Evolutionary conservation across 2,797 vertebrate species (phyloP).

Genomic region (Vireo griseus): DNA sequence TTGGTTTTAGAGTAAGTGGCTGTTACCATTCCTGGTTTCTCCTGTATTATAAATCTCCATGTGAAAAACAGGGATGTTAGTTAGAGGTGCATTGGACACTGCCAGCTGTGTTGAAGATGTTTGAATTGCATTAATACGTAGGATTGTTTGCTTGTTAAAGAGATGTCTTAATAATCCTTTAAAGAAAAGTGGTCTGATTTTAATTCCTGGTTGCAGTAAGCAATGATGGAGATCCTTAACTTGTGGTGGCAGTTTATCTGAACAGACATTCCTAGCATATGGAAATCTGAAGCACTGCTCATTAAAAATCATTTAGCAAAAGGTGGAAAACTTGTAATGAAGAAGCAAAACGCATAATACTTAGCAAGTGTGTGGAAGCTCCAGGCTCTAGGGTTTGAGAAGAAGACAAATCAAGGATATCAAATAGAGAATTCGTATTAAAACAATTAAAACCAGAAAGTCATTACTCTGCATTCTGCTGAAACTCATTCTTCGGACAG

Average conservation of each 20-base stretch:
- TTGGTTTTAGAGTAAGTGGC: background rate
- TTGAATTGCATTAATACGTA: background rate
- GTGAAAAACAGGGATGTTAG: background rate
- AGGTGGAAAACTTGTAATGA: slow-evolving; percentile 45
- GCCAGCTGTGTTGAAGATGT: background rate
- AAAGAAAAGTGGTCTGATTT: background rate
- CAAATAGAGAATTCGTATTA: slow-evolving; percentile 2
- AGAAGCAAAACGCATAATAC: background rate
- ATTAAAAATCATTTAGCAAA: slow-evolving; percentile 32
- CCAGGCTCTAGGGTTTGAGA: slow-evolving; percentile 51
- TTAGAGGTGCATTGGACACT: background rate
- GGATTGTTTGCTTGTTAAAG: background rate
- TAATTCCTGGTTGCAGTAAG: slow-evolving; percentile 14
- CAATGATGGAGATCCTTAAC: background rate
- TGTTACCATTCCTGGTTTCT: background rate
- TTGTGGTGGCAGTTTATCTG: slow-evolving; percentile 14
- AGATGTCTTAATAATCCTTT: background rate
- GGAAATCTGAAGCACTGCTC: slow-evolving; percentile 43
- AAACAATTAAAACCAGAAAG: background rate
- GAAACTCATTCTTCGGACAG: slow-evolving; percentile 46
- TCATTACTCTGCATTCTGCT: slow-evolving; percentile 18
- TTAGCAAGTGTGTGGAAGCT: slow-evolving; percentile 36
- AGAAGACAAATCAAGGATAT: slow-evolving; percentile 22
- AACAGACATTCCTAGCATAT: background rate
- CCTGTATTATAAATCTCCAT: background rate